A percentile compares a stretch with the other conserved stretches of the same genome.
Evolutionary conservation across 1,140 invertebrate genomes (phyloP).

Genomic region (Mamestra configurata): DNA sequence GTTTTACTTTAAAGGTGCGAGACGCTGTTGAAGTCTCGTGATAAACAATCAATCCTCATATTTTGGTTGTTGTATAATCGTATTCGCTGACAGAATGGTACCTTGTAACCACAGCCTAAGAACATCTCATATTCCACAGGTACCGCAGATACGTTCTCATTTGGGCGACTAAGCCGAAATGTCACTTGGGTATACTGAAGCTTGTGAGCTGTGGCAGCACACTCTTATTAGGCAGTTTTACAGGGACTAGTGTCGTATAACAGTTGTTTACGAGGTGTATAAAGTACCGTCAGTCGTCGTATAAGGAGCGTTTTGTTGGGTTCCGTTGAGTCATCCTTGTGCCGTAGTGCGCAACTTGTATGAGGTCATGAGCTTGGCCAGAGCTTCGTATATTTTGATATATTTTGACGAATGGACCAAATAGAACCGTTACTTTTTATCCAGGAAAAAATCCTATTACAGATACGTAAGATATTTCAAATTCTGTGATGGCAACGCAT

Average conservation of each 20-base stretch:
- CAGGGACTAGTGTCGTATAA: background rate
- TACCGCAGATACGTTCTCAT: background rate
- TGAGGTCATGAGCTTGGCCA: background rate
- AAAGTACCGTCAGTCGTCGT: background rate
- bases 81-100: too few relatives aligned
- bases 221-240: background rate
- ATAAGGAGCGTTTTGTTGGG: background rate
- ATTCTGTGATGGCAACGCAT: too few relatives aligned
- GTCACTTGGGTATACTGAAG: background rate
- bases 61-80: too few relatives aligned
- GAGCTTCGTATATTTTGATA: background rate
- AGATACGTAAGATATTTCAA: too few relatives aligned
- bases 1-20: too few relatives aligned
- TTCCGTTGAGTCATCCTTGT: background rate
- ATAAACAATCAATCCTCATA: too few relatives aligned
- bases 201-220: background rate
- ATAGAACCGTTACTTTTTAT: too few relatives aligned
- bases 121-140: background rate
- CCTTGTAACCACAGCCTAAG: too few relatives aligned
- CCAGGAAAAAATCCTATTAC: too few relatives aligned
- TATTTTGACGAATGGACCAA: background rate
- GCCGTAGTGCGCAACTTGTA: background rate
- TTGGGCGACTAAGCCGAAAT: background rate
- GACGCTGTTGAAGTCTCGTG: too few relatives aligned
- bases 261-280: background rate